Conservation (phyloP, 2,888 invertebrate genomes). For the Chromoteleia sp. region DNA sequence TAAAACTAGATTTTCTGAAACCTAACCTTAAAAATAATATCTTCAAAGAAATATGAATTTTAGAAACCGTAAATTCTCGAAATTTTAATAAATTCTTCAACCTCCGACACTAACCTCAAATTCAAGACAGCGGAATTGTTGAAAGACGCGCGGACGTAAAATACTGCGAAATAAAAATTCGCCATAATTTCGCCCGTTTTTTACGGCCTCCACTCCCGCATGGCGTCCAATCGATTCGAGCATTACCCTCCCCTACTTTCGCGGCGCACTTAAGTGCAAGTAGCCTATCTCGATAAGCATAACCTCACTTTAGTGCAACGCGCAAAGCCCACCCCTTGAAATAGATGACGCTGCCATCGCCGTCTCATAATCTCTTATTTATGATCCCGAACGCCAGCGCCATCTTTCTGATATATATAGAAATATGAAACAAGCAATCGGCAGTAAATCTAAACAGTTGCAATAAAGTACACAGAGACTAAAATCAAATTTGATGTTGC, state of each 20-base stretch:
- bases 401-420: conserved; percentile 28
- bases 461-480: background rate
- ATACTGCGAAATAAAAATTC: conserved; percentile 43
- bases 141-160: conserved; percentile 26
- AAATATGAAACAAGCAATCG: conserved; percentile 1
- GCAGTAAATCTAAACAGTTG: conserved; percentile 21
- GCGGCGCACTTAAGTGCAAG: conserved; percentile 34
- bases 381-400: conserved; percentile 26
- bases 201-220: conserved; percentile 10
- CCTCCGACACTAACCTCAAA: conserved; percentile 19
- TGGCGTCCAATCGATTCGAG: conserved; percentile 35
- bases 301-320: conserved; percentile 39
- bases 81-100: background rate
- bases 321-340: conserved; percentile 6
- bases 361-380: conserved; percentile 39
- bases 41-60: no score
- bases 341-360: conserved; percentile 32
- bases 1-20: no score
- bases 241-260: conserved; percentile 15
- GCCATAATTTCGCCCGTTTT: conserved; percentile 36
- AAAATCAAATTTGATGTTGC: background rate
- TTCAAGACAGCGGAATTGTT: conserved; percentile 13
- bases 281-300: conserved; percentile 56
- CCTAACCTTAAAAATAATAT: no score
- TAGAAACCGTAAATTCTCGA: no score